Base-by-base conservation (phyloP, 2,113 vertebrate species). In the Collichthys lucidus region DNA sequence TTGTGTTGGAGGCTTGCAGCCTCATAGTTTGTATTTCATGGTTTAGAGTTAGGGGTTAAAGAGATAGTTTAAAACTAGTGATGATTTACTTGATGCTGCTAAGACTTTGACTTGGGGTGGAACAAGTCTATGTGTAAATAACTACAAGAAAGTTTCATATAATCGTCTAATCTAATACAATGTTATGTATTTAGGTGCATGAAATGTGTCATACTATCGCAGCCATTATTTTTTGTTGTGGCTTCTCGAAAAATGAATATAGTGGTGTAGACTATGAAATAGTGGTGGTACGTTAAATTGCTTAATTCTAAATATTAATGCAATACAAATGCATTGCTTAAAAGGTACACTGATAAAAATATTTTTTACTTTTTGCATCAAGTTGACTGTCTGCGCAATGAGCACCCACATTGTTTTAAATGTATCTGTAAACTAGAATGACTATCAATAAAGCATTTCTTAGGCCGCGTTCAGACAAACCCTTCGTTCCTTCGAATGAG, bases 391-490 rank as follows among this genome's bases (percentile, higher is more conserved):
- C 61, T 71, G 9, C n/a, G 49, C 9, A 11, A 12, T 70, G 46
- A 40, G 22, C 20, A 74, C 12, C 49, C 55, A n/a, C 40, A 26
- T 59, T 50, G 47, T 57, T 69, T 63, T 10, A 80, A 53, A 17
- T 59, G 63, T 47, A 4, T 35, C 46, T 44, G 22, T 31, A 57
- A 77, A 16, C 59, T 40, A 19, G 11, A 12, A 19, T 64, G 31
- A 64, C 29, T 29, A 44, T 44, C 15, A 26, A 4, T 29, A 2
- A 55, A 64, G 29, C 2, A 11, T 26, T 26, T 55, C 4, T 52
- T 12, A 14, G 4, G 1, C 50, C 2, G 0, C 17, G 4, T 61
- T 53, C 1, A 16, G 3, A 40, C 46, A 50, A 56, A 46, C 12
- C 26, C 26, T 26, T 26, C 26, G 26, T 26, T 26, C 31, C 9